Evolutionary conservation across 2,888 invertebrate genomes (phyloP).

Genomic region (Drosophila gaucha): DNA sequence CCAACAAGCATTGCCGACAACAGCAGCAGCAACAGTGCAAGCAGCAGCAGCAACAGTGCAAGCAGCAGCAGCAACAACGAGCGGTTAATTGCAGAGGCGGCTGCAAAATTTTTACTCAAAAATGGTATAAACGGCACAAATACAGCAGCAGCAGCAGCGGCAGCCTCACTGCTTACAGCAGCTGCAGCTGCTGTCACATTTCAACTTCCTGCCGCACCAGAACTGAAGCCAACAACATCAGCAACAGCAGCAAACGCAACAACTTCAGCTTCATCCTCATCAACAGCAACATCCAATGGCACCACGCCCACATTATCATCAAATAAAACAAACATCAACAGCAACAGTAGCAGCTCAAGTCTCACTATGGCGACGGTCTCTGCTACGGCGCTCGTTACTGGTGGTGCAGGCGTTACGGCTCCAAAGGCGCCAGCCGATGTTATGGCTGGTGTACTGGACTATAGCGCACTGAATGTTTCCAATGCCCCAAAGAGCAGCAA

Average conservation of each 20-base stretch:
- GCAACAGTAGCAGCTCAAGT: conserved; percentile 48
- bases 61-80: conserved; percentile 57
- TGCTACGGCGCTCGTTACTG: conserved; percentile 58
- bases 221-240: conserved; percentile 41
- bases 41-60: conserved; percentile 39
- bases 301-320: conserved; percentile 52
- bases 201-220: conserved; percentile 68
- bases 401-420: conserved; percentile 44
- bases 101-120: conserved; percentile 80
- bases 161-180: conserved; percentile 63
- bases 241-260: conserved; percentile 20
- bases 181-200: conserved; percentile 73
- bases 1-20: conserved; percentile 39
- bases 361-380: conserved; percentile 63
- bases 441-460: conserved; percentile 77
- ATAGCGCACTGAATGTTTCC: conserved; percentile 62
- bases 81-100: conserved; percentile 76
- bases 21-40: conserved; percentile 34
- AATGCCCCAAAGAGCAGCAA: conserved; percentile 51
- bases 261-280: conserved; percentile 35
- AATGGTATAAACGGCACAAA: conserved; percentile 80
- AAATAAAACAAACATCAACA: conserved; percentile 47
- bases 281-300: conserved; percentile 64
- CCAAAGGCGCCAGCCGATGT: conserved; percentile 60
- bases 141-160: conserved; percentile 63